Conservation (phyloP, 2,888 invertebrate species). For the Diloba caeruleocephala region DNA sequence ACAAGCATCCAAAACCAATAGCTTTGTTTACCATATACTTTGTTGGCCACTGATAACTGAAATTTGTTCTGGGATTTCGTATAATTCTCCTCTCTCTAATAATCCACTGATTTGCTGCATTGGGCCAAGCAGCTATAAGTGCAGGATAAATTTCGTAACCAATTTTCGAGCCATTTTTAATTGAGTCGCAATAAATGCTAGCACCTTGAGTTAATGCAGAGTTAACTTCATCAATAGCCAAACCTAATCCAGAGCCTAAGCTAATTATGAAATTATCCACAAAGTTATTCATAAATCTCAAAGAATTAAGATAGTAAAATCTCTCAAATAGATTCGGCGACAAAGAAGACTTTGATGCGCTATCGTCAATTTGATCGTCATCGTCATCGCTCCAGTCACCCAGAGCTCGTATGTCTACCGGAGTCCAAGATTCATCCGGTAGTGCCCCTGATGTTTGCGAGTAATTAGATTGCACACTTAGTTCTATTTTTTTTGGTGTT, state of each 20-base stretch:
- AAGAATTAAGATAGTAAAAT: constrained; percentile 90
- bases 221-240: constrained; percentile 86
- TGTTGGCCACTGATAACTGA: constrained; percentile 92
- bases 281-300: constrained; percentile 92
- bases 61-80: constrained; percentile 88
- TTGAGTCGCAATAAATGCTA: constrained; percentile 90
- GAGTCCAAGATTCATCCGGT: constrained; percentile 86
- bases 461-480: constrained; percentile 74
- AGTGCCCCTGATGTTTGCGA: constrained; percentile 82
- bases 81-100: constrained; percentile 88
- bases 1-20: constrained; percentile 90
- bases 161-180: constrained; percentile 76
- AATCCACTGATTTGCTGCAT: constrained; percentile 91
- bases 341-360: constrained; percentile 68
- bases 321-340: constrained; percentile 80
- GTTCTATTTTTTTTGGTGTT: constrained; percentile 88
- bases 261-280: constrained; percentile 90
- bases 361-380: constrained; percentile 72
- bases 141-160: constrained; percentile 92
- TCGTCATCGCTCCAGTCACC: constrained; percentile 80
- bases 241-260: constrained; percentile 89
- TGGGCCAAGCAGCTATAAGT: constrained; percentile 92
- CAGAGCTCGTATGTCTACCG: constrained; percentile 77
- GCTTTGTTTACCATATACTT: constrained; percentile 91
- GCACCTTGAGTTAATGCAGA: constrained; percentile 90